Percentiles rank a stretch among this genome's conserved stretches.
phyloP scores from a whole-genome alignment of 1,140 invertebrate genomes.

The Drosophila willistoni region DNA sequence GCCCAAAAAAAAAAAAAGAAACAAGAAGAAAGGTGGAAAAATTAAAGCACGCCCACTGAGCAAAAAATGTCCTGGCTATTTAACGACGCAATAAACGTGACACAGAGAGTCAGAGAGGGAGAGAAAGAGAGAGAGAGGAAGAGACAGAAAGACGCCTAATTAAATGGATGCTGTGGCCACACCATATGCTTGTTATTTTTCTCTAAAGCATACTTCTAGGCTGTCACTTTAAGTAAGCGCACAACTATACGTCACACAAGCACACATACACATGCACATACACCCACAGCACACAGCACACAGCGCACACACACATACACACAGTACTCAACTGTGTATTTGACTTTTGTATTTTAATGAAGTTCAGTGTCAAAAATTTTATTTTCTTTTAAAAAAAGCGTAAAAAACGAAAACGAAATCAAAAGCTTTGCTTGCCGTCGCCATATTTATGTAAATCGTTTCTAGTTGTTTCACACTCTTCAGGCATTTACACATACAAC shows the following conservation, averaged over 20 bases:
- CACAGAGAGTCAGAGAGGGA: slow-evolving; percentile 10
- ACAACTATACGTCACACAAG: slow-evolving; percentile 1
- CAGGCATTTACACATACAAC: not conserved
- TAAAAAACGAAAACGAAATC: slow-evolving; percentile 38
- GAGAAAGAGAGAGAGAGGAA: slow-evolving; percentile 13
- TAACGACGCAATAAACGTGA: slow-evolving; percentile 61
- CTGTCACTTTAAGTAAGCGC: slow-evolving; percentile 45
- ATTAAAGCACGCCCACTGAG: slow-evolving; percentile 31
- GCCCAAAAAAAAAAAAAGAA: not conserved
- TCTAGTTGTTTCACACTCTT: slow-evolving; percentile 3
- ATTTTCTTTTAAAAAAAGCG: slow-evolving; percentile 39
- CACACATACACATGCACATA: slow-evolving; percentile 13
- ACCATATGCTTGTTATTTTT: slow-evolving; percentile 65
- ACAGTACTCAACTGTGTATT: slow-evolving; percentile 4
- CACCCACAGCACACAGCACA: slow-evolving; percentile 4
- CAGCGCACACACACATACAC: not conserved
- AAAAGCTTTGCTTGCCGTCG: slow-evolving; percentile 4
- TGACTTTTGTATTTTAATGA: slow-evolving; percentile 43
- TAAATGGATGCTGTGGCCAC: slow-evolving; percentile 10
- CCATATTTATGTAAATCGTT: slow-evolving; percentile 14
- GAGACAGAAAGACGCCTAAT: slow-evolving; percentile 10
- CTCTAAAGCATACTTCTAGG: slow-evolving; percentile 50
- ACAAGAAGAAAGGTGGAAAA: slow-evolving; percentile 28
- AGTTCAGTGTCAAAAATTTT: slow-evolving; percentile 79
- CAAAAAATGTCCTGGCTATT: slow-evolving; percentile 21